Evolutionary conservation across 2,113 vertebrate species (phyloP).

Genomic region (Heliornis fulica): DNA sequence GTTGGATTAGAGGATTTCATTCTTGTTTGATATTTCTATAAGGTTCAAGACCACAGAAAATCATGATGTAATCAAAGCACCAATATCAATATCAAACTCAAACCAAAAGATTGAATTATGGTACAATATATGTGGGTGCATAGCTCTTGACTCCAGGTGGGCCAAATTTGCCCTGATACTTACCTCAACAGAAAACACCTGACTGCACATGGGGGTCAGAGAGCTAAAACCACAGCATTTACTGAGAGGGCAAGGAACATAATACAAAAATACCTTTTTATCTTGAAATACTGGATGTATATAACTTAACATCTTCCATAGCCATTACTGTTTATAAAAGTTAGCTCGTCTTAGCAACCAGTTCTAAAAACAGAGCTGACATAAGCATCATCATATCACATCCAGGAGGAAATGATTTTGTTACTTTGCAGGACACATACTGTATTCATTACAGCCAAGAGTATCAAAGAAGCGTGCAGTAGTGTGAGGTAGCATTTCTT

Average conservation of each 20-base stretch:
- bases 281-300: neutral
- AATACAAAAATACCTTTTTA: neutral
- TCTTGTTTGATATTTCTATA: neutral
- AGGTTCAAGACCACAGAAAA: neutral
- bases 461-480: neutral
- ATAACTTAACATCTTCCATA: neutral
- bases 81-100: neutral
- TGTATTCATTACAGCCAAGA: slow-evolving; percentile 48
- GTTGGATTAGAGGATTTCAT: neutral
- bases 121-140: neutral
- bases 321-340: neutral
- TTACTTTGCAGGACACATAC: slow-evolving; percentile 19
- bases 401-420: slow-evolving; percentile 60
- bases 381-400: neutral
- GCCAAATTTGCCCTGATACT: neutral
- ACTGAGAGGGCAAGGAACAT: neutral
- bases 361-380: slow-evolving; percentile 36
- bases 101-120: neutral
- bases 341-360: neutral
- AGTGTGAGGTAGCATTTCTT: neutral
- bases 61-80: neutral
- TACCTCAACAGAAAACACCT: neutral
- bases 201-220: neutral
- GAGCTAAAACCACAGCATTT: neutral
- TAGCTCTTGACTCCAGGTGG: neutral